phyloP scores from a whole-genome alignment of 2,888 invertebrate genomes.

The Cerceris rybyensis region DNA sequence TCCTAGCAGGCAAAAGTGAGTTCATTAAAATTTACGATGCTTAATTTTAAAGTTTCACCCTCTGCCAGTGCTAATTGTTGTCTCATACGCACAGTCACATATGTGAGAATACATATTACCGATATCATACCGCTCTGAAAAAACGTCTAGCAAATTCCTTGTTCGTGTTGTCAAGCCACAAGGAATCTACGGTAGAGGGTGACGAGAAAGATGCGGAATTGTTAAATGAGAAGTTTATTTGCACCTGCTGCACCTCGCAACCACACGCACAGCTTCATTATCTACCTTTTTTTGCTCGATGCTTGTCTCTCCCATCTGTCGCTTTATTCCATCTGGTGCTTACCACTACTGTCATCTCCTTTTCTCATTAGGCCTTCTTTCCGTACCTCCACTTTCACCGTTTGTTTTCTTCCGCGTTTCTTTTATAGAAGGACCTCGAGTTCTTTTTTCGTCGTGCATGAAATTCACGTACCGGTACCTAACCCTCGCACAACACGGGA shows the following conservation, averaged over 20 bases:
- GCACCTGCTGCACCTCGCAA: slow-evolving; percentile 43
- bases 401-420: not conserved
- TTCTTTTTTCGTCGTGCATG: no score
- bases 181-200: not conserved
- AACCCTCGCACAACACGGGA: no score
- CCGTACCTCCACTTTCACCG: not conserved
- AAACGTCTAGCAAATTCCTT: not conserved
- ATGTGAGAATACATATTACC: slow-evolving; percentile 21
- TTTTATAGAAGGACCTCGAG: not conserved
- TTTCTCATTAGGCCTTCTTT: not conserved
- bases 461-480: no score
- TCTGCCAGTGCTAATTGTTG: slow-evolving; percentile 58
- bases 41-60: slow-evolving; percentile 65
- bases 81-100: slow-evolving; percentile 34
- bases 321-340: slow-evolving; percentile 25
- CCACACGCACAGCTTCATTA: slow-evolving; percentile 59
- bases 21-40: slow-evolving; percentile 64
- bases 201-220: not conserved
- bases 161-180: not conserved
- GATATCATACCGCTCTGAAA: not conserved
- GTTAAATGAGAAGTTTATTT: slow-evolving; percentile 62
- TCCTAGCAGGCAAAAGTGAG: slow-evolving; percentile 25
- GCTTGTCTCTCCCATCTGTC: slow-evolving; percentile 24
- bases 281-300: slow-evolving; percentile 38
- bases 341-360: not conserved